Evolutionary conservation across 2,888 invertebrate genomes (phyloP).

Genomic region (Pegoplata infirma): DNA sequence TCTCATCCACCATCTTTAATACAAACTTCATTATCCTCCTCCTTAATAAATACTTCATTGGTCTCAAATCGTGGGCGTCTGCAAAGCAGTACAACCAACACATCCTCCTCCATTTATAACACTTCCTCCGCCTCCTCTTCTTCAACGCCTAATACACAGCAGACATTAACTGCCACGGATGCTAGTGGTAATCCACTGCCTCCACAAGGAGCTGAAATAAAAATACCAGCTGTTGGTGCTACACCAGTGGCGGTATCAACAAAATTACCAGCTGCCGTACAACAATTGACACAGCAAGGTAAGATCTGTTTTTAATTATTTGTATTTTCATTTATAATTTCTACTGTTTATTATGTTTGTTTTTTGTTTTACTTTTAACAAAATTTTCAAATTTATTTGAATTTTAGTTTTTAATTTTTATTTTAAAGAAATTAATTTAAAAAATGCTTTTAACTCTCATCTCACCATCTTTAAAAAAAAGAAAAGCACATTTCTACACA

Average conservation of each 20-base stretch:
- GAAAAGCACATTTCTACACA: conserved; percentile 51
- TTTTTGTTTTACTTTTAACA: conserved; percentile 40
- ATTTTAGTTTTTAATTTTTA: conserved; percentile 27
- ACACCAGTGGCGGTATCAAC: conserved; percentile 82
- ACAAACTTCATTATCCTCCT: conserved; percentile 31
- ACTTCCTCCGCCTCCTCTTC: conserved; percentile 22
- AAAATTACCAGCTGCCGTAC: conserved; percentile 81
- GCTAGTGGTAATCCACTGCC: conserved; percentile 71
- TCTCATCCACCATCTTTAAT: conserved; percentile 69
- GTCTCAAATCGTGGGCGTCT: conserved; percentile 53
- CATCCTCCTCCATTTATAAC: conserved; percentile 19
- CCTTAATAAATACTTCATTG: conserved; percentile 40
- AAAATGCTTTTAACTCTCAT: conserved; percentile 52
- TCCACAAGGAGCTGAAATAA: conserved; percentile 80
- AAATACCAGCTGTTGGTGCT: conserved; percentile 81
- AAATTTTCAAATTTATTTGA: conserved; percentile 31
- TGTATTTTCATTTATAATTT: conserved; percentile 37
- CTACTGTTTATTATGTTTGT: conserved; percentile 27
- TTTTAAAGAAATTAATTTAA: conserved; percentile 31
- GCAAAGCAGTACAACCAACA: conserved; percentile 54
- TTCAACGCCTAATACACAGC: conserved; percentile 12
- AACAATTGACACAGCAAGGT: conserved; percentile 82
- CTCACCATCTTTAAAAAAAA: conserved; percentile 50
- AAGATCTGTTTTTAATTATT: conserved; percentile 61
- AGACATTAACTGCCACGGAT: conserved; percentile 56